Conservation (phyloP, 1,140 invertebrate genomes). For the Drosophila funebris region DNA sequence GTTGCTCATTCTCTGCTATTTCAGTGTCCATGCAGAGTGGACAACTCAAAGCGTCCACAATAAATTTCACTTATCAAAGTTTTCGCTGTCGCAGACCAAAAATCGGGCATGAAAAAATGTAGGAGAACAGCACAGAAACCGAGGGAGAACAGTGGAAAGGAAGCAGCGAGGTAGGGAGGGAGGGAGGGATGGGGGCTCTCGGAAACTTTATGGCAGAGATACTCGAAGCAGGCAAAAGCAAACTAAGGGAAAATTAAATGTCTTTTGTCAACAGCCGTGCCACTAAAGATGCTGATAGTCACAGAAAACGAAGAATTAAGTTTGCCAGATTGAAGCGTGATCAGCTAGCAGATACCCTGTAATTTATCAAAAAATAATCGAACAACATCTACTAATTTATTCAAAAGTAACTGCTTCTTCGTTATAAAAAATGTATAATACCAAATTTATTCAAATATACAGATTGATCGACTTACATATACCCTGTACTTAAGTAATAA, state of each 20-base stretch:
- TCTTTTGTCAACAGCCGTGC: constrained; percentile 76
- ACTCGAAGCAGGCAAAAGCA: constrained; percentile 55
- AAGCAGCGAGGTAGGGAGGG: neutral
- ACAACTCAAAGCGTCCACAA: constrained; percentile 70
- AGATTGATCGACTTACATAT: neutral
- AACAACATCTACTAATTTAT: no score
- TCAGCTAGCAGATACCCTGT: neutral
- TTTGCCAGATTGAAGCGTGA: neutral
- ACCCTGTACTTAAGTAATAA: neutral
- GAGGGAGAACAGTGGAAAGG: no score
- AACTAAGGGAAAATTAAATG: constrained; percentile 76
- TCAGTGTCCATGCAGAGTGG: constrained; percentile 29
- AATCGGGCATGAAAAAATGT: constrained; percentile 47
- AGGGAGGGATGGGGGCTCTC: constrained; percentile 11
- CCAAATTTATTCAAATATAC: no score
- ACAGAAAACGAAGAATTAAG: constrained; percentile 19
- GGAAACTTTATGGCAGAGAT: constrained; percentile 73
- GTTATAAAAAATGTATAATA: no score
- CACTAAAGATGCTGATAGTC: constrained; percentile 44
- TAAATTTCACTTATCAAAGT: constrained; percentile 81
- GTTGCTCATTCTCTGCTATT: constrained; percentile 49
- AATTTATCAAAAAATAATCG: neutral
- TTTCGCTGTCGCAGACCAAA: constrained; percentile 59
- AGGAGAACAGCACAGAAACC: constrained; percentile 29
- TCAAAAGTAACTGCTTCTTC: no score